Evolutionary conservation across 2,113 vertebrate genomes (phyloP), one percentile per base, ranked within the genome.

Genomic region (Semicossyphus pulcher): DNA sequence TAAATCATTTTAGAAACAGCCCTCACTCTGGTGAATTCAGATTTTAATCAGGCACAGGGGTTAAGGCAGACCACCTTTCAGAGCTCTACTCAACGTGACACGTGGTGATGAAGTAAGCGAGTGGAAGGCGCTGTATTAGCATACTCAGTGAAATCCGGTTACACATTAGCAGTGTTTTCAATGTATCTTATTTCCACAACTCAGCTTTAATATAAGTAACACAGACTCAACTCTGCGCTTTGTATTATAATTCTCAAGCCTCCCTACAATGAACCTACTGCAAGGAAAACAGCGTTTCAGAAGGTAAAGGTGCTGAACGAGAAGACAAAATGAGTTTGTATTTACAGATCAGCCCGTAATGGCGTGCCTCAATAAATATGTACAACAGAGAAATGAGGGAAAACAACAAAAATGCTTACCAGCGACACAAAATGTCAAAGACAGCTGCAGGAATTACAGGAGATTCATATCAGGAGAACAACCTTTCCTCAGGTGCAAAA

Each of bases 371-470:
- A 28, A 76, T 71, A 74, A 76, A 79, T 53, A 78, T 29, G 34
- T 44, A 7, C 39, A 28, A 42, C 36, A 52, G 57, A 26, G 14
- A 79, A 48, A 36, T 48, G 44, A 65, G 67, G 6, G 45, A 53
- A 69, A 81, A 80, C 25, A 72, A 76, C 34, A 41, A 41, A 74
- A 84, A 69, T 57, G 56, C 48, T 84, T 71, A 70, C 26, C 65
- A 60, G 52, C 31, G 20, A 39, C 42, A 74, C 42, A 74, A 90
- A 92, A 89, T 92, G 88, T 91, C 91, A 91, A 53, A 76, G 86
- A 75, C 72, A 78, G 89, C 86, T 88, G 68, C 67, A 71, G 87
- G 86, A 86, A 77, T 76, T 54, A 75, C 70, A 16, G 62, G 66
- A 74, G 81, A 86, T 72, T 88, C 61, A 71, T 70, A 85, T 85